Evolutionary conservation across 64 coral and sea anemone genomes (phyloP).

Genomic region (Actinia tenebrosa): DNA sequence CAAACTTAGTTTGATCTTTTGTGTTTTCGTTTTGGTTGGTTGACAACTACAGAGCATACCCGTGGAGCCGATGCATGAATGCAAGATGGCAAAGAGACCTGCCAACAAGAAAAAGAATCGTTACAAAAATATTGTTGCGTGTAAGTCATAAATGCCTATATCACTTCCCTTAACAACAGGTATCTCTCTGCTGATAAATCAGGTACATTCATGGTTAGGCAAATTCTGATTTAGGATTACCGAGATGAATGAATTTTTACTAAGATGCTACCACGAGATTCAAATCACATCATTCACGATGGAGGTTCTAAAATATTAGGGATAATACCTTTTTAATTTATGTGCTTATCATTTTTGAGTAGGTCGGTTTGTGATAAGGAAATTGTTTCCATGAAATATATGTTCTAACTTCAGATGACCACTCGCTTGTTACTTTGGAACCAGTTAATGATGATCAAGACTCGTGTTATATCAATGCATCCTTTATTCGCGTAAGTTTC

Average conservation of each 20-base stretch:
- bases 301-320: too few relatives aligned
- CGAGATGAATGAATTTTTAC: too few relatives aligned
- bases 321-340: too few relatives aligned
- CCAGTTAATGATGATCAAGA: neutral
- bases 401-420: neutral
- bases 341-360: too few relatives aligned
- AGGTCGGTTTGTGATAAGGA: neutral
- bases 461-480: neutral
- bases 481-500: neutral
- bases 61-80: neutral
- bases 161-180: too few relatives aligned
- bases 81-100: neutral
- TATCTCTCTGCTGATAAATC: too few relatives aligned
- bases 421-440: neutral
- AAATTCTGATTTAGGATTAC: too few relatives aligned
- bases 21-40: neutral
- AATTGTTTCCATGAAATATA: neutral
- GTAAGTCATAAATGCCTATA: neutral
- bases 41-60: neutral
- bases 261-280: too few relatives aligned
- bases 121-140: neutral
- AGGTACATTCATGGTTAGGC: too few relatives aligned
- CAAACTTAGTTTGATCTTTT: neutral
- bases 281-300: too few relatives aligned
- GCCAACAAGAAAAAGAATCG: neutral